These are phyloP conservation scores for Cervus canadensis DNA, from an alignment of 2,113 vertebrate species.

Conservation along the genomic window DNA sequence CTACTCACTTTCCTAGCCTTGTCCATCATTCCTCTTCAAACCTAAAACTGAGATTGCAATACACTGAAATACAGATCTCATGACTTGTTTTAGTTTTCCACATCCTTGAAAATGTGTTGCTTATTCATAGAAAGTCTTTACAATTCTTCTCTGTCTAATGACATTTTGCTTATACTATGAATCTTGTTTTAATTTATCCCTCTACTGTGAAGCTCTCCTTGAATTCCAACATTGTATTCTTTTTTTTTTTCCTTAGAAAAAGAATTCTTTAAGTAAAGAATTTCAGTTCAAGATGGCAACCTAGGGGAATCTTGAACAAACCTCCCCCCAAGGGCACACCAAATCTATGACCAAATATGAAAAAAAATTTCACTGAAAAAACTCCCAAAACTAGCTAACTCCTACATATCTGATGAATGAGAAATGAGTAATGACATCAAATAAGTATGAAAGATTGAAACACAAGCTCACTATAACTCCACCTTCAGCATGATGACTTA, in stretches of 20 bases:
- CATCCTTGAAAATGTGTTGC: no score
- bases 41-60: no score
- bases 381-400: background rate
- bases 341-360: background rate
- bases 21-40: no score
- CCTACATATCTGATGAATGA: background rate
- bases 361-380: background rate
- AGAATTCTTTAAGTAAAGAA: background rate
- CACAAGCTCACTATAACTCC: background rate
- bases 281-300: background rate
- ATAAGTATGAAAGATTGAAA: background rate
- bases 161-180: no score
- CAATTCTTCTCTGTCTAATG: no score
- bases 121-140: no score
- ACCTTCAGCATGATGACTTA: no score
- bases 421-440: background rate
- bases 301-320: background rate
- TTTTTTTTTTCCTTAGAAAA: background rate
- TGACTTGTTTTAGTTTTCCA: no score
- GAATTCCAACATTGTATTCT: background rate
- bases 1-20: no score
- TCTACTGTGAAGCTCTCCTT: no score
- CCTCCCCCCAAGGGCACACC: background rate
- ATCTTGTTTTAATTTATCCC: no score
- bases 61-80: no score